A percentile compares a stretch with the other conserved stretches of the same genome.
Conservation (phyloP, 2,797 vertebrate species). For the Anisognathus igniventris region DNA sequence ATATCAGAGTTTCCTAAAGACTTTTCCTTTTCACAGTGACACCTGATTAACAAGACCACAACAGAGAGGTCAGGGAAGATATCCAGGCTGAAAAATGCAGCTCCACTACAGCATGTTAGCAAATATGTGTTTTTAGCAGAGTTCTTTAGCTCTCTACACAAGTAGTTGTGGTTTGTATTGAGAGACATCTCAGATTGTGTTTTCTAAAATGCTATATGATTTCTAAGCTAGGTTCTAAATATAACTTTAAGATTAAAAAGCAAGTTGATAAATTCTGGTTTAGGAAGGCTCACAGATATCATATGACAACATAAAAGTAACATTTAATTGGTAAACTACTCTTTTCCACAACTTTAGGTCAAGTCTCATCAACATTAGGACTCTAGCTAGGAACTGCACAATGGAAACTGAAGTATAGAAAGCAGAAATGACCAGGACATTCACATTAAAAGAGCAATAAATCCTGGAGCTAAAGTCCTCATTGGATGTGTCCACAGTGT, state of each 20-base stretch:
- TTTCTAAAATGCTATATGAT: not conserved
- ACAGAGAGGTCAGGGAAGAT: not conserved
- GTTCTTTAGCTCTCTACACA: not conserved
- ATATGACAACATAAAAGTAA: not conserved
- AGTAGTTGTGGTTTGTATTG: not conserved
- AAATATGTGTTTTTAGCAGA: not conserved
- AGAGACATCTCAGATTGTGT: not conserved
- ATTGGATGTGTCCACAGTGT: not conserved
- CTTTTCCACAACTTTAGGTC: not conserved
- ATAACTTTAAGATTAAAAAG: not conserved
- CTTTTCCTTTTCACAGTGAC: not conserved
- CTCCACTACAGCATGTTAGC: not conserved
- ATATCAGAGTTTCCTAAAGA: not conserved
- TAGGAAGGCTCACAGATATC: not conserved
- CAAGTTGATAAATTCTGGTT: not conserved
- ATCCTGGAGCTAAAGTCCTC: not conserved
- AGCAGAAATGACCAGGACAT: not conserved
- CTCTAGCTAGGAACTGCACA: not conserved
- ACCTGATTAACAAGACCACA: not conserved
- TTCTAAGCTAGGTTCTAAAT: not conserved
- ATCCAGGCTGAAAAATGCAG: not conserved
- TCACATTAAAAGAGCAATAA: not conserved
- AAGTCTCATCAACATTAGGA: not conserved
- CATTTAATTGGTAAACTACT: not conserved
- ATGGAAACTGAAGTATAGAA: not conserved